Percentiles rank a stretch among this genome's conserved stretches.
Evolutionary conservation across 2,888 invertebrate species (phyloP).

Genomic region (Agonum fuliginosum): DNA sequence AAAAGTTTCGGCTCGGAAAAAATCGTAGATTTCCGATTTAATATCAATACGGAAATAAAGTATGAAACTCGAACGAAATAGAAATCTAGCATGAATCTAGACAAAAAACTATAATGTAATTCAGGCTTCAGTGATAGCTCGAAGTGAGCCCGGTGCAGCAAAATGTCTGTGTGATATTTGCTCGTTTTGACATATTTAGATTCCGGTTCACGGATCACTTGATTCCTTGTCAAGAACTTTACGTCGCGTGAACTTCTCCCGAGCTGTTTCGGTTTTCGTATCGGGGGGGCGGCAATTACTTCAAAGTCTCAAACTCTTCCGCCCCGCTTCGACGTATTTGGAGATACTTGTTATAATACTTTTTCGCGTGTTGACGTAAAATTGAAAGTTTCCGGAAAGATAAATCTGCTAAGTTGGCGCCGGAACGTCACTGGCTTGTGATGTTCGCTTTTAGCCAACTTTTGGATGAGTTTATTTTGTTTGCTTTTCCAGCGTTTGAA

Average conservation of each 20-base stretch:
- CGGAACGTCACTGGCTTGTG: neutral
- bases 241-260: slow-evolving; percentile 34
- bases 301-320: slow-evolving; percentile 15
- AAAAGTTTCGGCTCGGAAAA: too few species aligned
- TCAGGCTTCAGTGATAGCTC: too few species aligned
- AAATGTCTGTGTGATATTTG: slow-evolving; percentile 58
- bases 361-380: slow-evolving; percentile 53
- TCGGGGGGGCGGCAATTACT: slow-evolving; percentile 47
- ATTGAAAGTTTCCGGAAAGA: slow-evolving; percentile 49
- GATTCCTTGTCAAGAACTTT: slow-evolving; percentile 58
- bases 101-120: too few species aligned
- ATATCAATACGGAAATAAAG: too few species aligned
- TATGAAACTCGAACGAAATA: too few species aligned
- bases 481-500: slow-evolving; percentile 34
- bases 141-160: neutral
- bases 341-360: slow-evolving; percentile 56
- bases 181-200: slow-evolving; percentile 60
- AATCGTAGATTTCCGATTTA: too few species aligned
- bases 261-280: slow-evolving; percentile 40
- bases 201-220: slow-evolving; percentile 60
- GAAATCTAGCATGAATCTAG: too few species aligned
- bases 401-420: slow-evolving; percentile 46
- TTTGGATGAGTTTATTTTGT: slow-evolving; percentile 39
- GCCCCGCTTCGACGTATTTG: slow-evolving; percentile 21
- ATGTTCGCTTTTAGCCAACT: slow-evolving; percentile 35